Base-by-base conservation (phyloP, 1,140 invertebrate genomes). In the Caenorhabditis latens region DNA sequence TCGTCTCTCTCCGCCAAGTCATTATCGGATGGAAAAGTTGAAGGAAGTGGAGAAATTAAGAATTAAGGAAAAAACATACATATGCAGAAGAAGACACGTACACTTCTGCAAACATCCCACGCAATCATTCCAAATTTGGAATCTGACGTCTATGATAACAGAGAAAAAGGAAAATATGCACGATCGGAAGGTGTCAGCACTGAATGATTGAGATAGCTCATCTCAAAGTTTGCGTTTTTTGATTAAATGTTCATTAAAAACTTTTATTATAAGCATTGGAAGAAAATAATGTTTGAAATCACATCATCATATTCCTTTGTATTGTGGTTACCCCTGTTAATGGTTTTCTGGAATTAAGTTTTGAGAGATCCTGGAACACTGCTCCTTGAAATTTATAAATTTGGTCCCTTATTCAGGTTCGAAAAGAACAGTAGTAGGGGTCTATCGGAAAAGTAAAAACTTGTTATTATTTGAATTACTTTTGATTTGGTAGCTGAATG, bases 1-100 rank as follows among this genome's bases (percentile, higher is more conserved):
- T 71, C 65, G 46, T 71, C 40, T 40, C 61, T 40, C 24, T 46
- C 6, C 71, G n/a, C n/a, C 65, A 79, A 79, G 71, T 79, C 71
- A 79, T 79, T 79, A 79, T 79, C 71, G 71, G 71, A 79, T 53
- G 40, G 65, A 48, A 46, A 48, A 79, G 46, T 79, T 4, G 63
- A 32, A 43, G 46, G n/a, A 19, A 42, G 5, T 43, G 43, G 9
- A n/a, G 71, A 53, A 79, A 48, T 19, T 71, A 48, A 14, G n/a
- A 71, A 71, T 71, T 71, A 46, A n/a, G 40, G 24, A 79, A 79
- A 53, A 79, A 50, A 79, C 46, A 50, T 50, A 43, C 46, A 50
- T 14, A 13, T 11, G 16, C 19, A n/a, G 9, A 14, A 21, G 24
- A 32, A 63, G 24, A 63, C 61, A 63, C 24, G 57, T 58, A 58